These are phyloP conservation scores for Ceratina calcarata DNA, from an alignment of 1,140 invertebrate species.

Conservation along the genomic window DNA sequence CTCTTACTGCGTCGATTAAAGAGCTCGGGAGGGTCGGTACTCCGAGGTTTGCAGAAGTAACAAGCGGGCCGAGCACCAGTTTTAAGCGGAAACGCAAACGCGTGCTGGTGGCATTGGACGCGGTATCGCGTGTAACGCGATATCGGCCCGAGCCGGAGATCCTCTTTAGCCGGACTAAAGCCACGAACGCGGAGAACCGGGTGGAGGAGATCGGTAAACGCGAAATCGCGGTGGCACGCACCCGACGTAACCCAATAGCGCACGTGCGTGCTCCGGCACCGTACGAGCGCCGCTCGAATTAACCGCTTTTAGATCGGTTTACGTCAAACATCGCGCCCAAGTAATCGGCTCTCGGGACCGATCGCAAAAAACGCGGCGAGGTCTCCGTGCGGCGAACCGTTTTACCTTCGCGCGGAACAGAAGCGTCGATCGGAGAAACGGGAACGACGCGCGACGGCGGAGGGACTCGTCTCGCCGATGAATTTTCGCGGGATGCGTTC, in stretches of 20 bases:
- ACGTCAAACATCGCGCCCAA: slow-evolving; percentile 56
- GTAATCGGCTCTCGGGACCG: slow-evolving; percentile 39
- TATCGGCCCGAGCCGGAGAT: slow-evolving; percentile 43
- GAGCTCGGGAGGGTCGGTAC: no score
- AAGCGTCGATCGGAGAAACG: neutral
- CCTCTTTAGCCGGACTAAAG: slow-evolving; percentile 47
- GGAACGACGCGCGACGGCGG: no score
- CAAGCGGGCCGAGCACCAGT: neutral
- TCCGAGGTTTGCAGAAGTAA: neutral
- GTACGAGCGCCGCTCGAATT: slow-evolving; percentile 52
- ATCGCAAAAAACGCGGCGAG: slow-evolving; percentile 9
- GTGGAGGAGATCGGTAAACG: slow-evolving; percentile 44
- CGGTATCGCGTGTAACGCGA: slow-evolving; percentile 41
- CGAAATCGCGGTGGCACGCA: slow-evolving; percentile 47
- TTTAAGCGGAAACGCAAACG: slow-evolving; percentile 48
- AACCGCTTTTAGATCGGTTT: slow-evolving; percentile 62
- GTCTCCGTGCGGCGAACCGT: neutral
- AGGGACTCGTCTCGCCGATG: no score
- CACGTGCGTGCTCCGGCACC: slow-evolving; percentile 17
- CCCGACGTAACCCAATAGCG: slow-evolving; percentile 45
- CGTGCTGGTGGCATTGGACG: slow-evolving; percentile 28
- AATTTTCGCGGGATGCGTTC: neutral
- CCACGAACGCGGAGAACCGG: slow-evolving; percentile 29
- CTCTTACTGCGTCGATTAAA: no score
- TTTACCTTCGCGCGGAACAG: neutral